Percentiles rank a stretch among this genome's conserved stretches.
Evolutionary conservation across 2,888 invertebrate genomes (phyloP).

Genomic region (Mycalesis mineus): DNA sequence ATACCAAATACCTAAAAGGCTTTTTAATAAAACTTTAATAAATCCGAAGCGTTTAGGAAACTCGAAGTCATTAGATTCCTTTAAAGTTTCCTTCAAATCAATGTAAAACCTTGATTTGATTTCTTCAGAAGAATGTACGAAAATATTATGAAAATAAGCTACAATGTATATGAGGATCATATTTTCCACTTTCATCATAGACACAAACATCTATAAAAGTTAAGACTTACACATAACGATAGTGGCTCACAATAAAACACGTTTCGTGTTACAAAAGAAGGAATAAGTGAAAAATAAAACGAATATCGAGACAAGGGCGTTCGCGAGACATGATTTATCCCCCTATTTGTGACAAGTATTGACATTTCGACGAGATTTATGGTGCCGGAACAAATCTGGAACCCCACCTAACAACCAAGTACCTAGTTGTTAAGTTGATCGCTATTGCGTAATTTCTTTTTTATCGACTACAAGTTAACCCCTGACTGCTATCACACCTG

Average conservation of each 20-base stretch:
- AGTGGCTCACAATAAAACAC: background rate
- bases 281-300: slow-evolving; percentile 7
- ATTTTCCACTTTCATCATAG: background rate
- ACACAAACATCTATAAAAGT: background rate
- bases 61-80: no score
- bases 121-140: no score
- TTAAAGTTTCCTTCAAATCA: no score
- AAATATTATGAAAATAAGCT: no score
- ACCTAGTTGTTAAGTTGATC: background rate
- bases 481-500: no score
- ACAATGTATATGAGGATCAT: no score
- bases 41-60: no score
- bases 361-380: slow-evolving; percentile 6
- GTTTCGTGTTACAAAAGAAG: background rate
- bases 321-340: slow-evolving; percentile 7
- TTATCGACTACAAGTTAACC: no score
- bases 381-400: background rate
- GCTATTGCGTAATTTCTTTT: no score
- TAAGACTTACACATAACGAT: background rate
- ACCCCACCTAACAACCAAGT: background rate
- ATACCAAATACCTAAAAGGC: no score
- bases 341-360: slow-evolving; percentile 10
- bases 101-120: no score
- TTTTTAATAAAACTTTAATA: no score
- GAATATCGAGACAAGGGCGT: background rate